These are phyloP conservation scores for Trinectes maculatus DNA, from an alignment of 2,113 vertebrate species.

Conservation along the genomic window DNA sequence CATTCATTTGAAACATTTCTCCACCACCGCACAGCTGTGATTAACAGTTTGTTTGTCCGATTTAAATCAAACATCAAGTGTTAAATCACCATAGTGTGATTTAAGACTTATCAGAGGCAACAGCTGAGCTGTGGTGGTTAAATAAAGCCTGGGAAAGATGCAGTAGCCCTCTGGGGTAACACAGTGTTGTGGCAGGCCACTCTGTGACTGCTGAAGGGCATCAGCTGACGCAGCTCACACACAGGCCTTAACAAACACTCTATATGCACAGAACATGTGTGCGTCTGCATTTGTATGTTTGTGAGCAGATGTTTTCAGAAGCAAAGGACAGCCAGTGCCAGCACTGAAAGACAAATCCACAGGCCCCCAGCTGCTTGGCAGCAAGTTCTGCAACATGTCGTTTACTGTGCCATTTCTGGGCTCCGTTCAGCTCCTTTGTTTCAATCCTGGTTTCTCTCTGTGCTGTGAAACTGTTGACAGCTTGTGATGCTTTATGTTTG, in stretches of 20 bases:
- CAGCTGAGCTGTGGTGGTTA: conserved; percentile 1
- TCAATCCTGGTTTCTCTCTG: not conserved
- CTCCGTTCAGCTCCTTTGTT: not conserved
- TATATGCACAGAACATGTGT: not conserved
- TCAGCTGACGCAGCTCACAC: not conserved
- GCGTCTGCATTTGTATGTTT: not conserved
- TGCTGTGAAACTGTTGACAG: not conserved
- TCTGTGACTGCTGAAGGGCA: conserved; percentile 13
- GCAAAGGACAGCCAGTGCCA: not conserved
- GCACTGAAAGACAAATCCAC: not conserved
- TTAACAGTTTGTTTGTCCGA: not conserved
- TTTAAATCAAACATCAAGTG: conserved; percentile 7
- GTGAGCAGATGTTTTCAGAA: not conserved
- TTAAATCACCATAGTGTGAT: not conserved
- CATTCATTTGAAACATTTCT: not conserved
- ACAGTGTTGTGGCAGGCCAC: not conserved
- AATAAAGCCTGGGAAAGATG: not conserved
- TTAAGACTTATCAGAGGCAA: conserved; percentile 13
- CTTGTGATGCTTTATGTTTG: not conserved
- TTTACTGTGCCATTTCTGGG: not conserved
- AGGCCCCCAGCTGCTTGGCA: conserved; percentile 3
- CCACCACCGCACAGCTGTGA: not conserved
- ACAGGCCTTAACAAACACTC: not conserved
- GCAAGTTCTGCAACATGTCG: not conserved
- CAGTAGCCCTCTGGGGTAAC: not conserved